Evolutionary conservation across 2,888 invertebrate genomes (phyloP), one percentile per base, ranked within the genome.

Genomic region (Drosophila cyrtoloma): DNA sequence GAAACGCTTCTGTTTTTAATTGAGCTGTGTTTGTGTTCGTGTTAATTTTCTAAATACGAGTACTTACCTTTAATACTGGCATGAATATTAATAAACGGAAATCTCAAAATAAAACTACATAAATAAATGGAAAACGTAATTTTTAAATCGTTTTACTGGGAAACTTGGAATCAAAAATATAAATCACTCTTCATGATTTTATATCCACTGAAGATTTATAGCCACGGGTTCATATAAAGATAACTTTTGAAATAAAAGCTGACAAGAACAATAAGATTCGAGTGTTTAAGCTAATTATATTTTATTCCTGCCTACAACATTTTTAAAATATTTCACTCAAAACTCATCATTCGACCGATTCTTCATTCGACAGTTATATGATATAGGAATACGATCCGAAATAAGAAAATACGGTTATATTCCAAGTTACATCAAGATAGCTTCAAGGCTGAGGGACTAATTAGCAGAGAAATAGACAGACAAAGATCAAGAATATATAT

Each of bases 81-180:
- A 53, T 61, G 28, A 44, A 55, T 64, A 61, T 57, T 62, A 26
- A 56, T 71, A 42, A 64, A 68, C 33, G 32, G 28, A 61, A 65
- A 47, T 32, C 60, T 16, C 12, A 58, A 65, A 71, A 78, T 68
- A 75, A 76, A 85, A 68, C 57, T 73, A 64, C 47, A 77, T 81
- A 53, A 67, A 47, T 67, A 42, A 64, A 64, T 68, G 22, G n/a
- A 63, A 44, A 57, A 16, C 22, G 1, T 57, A 30, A 57, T 28
- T 14, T 5, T n/a, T n/a, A n/a, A 35, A 30, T 57, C 30, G 3
- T 51, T 52, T 63, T 39, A 30, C 37, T 44, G 47, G 39, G 5
- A 14, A 26, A 16, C 22, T 22, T 22, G 3, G n/a, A 32, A 26
- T 14, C 12, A 7, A 10, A n/a, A 30, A 39, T 28, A n/a, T 9